Evolutionary conservation across 2,113 vertebrate genomes (phyloP).

Genomic region (Romanogobio albipinnatus): DNA sequence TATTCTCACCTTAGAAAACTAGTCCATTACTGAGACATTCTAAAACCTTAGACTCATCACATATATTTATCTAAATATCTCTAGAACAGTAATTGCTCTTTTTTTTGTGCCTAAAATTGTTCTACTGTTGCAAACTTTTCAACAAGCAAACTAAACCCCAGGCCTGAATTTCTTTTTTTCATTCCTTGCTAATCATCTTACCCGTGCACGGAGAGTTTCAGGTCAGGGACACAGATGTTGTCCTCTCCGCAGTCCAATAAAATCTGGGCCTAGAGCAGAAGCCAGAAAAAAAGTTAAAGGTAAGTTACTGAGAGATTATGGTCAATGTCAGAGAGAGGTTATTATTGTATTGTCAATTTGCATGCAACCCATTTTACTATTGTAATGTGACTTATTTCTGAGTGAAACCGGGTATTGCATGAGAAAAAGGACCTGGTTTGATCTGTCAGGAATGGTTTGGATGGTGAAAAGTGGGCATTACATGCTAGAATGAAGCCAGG

Average conservation of each 20-base stretch:
- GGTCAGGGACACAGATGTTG: conserved; percentile 91
- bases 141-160: not conserved
- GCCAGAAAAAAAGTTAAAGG: conserved; percentile 16
- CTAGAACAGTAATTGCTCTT: not conserved
- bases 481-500: not conserved
- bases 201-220: conserved; percentile 85
- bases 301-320: conserved; percentile 43
- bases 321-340: not conserved
- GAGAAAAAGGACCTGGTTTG: not conserved
- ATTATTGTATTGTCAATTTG: not conserved
- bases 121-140: conserved; percentile 5
- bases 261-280: conserved; percentile 83
- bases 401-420: not conserved
- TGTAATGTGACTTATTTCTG: not conserved
- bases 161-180: conserved; percentile 12
- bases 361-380: not conserved
- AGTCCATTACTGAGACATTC: not conserved
- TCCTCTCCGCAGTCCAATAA: conserved; percentile 91
- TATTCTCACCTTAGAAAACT: conserved; percentile 20
- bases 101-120: not conserved
- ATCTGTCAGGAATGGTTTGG: not conserved
- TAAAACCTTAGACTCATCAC: conserved; percentile 8
- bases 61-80: conserved; percentile 26
- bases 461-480: not conserved
- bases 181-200: conserved; percentile 66